Percentiles rank a stretch among this genome's conserved stretches.
Evolutionary conservation across 35 echinoderm and acorn worm species (phyloP).

Genomic region (Strongylocentrotus purpuratus): DNA sequence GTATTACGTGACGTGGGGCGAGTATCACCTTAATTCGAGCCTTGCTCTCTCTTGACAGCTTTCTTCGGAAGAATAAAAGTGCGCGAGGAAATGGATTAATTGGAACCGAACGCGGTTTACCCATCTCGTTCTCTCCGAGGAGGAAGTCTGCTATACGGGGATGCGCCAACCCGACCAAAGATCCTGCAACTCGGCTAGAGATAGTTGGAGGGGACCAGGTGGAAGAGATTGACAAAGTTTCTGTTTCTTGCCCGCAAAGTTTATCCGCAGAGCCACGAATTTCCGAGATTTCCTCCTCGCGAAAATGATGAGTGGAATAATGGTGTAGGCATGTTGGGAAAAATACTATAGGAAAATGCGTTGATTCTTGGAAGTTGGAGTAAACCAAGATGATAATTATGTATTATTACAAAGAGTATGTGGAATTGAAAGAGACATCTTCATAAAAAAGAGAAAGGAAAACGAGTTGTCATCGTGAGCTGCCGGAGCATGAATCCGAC

Average conservation of each 20-base stretch:
- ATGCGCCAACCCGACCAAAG: neutral
- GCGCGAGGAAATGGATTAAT: neutral
- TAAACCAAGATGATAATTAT: neutral
- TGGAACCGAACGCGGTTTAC: neutral
- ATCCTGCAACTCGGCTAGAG: neutral
- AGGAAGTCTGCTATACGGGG: neutral
- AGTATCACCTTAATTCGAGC: neutral
- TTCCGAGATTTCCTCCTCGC: neutral
- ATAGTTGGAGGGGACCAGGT: neutral
- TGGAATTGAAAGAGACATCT: too few relatives aligned
- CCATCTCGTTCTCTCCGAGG: neutral
- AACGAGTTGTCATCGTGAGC: neutral
- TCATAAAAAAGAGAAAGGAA: too few relatives aligned
- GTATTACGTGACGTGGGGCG: neutral
- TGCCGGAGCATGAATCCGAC: too few relatives aligned
- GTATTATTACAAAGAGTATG: too few relatives aligned
- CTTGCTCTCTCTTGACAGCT: neutral
- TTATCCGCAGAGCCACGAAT: neutral
- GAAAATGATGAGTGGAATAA: neutral
- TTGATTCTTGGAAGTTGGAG: too few relatives aligned
- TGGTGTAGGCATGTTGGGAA: too few relatives aligned
- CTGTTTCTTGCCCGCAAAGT: constrained; percentile 8
- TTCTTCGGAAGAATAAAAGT: neutral
- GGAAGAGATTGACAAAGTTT: constrained; percentile 17
- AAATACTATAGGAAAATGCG: too few relatives aligned